phyloP scores from a whole-genome alignment of 2,888 invertebrate genomes.

The Ferrisia virgata region DNA sequence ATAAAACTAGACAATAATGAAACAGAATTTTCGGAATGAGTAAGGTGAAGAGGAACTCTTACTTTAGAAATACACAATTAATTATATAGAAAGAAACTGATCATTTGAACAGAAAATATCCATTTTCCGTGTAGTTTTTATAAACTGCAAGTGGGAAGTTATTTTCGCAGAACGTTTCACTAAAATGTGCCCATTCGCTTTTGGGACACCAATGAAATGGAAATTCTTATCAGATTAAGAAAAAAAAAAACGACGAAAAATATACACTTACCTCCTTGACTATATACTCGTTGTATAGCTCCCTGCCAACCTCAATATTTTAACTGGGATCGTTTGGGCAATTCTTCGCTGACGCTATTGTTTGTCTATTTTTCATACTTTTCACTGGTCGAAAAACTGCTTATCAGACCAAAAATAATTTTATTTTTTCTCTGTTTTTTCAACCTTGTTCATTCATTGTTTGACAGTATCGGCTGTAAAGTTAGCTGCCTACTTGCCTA shows the following conservation, averaged over 20 bases:
- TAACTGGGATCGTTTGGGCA: not conserved
- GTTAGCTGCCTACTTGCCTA: too few relatives aligned
- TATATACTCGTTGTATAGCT: not conserved
- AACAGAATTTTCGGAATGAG: too few relatives aligned
- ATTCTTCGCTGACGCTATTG: slow-evolving; percentile 4
- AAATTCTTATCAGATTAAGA: slow-evolving; percentile 16
- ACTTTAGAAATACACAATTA: too few relatives aligned
- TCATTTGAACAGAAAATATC: too few relatives aligned
- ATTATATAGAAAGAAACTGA: too few relatives aligned
- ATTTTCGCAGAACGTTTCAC: too few relatives aligned
- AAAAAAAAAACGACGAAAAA: not conserved
- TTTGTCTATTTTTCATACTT: slow-evolving; percentile 2
- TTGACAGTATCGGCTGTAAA: not conserved
- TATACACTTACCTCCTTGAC: not conserved
- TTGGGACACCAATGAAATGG: slow-evolving; percentile 6
- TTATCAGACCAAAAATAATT: slow-evolving; percentile 19
- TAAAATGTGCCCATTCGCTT: not conserved
- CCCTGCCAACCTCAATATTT: not conserved
- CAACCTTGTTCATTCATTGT: not conserved
- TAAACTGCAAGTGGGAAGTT: too few relatives aligned
- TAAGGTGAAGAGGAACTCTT: too few relatives aligned
- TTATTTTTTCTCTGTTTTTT: not conserved
- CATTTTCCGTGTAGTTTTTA: too few relatives aligned
- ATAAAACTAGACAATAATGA: too few relatives aligned
- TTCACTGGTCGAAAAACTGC: not conserved